Base-by-base conservation (phyloP, 37 sponge, comb jelly and placozoan genomes). In the Oscarella lobularis region DNA sequence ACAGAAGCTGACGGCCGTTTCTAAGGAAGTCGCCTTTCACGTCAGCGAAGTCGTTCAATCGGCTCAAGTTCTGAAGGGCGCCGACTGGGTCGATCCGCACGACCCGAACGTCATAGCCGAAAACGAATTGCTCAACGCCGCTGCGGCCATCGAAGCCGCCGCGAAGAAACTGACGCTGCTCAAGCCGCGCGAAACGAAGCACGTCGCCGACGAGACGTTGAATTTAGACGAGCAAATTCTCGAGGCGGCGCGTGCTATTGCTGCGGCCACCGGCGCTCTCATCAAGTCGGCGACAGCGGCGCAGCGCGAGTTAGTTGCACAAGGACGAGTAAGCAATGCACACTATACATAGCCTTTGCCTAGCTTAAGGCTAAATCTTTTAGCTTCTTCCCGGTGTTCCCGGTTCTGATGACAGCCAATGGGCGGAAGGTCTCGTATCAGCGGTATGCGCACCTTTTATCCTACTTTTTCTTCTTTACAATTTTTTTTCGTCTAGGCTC, bases 91-190 rank as follows among this genome's bases (percentile, higher is more conserved):
- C 33, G 78, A 97, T 70, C 76, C 83, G 0, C 86, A 82, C 38
- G 88, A 97, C 39, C 99, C 99, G 1, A 86, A 85, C 35, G 88
- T 93, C 48, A 86, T 87, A 27, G 99, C 95, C 40, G 95, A 98
- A 79, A 85, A 83, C 48, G 99, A 98, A 74, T 82, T 98, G 41
- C 78, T 93, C 2, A 80, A 80, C 30, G 99, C 99, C 38, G 95
- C 99, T 40, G 94, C 99, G 32, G 76, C 91, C 65, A 93, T 98
- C 73, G 99, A 98, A 75, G 86, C 85, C 14, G 94, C 94, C 39
- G 95, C 95, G 35, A 98, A 91, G 83, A 90, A 90, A 72, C 92
- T 98, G 31, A 78, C 84, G 0, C 81, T 88, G 41, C 84, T 94
- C 3, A 79, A 84, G 39, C 94, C 92, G 41, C 84, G 90, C 3